Base-by-base conservation (phyloP, 2,113 vertebrate genomes). In the Apodemus speciosus region DNA sequence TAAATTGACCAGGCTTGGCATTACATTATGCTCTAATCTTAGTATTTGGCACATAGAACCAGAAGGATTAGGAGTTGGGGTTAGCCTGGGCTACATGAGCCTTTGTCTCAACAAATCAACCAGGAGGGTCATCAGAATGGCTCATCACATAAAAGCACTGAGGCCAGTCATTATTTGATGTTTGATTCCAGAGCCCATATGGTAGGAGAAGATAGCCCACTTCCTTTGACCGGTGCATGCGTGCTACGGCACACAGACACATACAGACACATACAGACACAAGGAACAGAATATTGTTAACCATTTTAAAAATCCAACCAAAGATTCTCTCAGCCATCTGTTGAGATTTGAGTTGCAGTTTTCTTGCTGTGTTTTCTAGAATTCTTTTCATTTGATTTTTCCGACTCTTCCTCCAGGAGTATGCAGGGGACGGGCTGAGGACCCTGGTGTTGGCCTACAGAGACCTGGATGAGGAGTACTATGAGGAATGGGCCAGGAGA, bases 361-460 rank as follows among this genome's bases (percentile, higher is more conserved):
- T 9, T 89, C 18, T 9, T 16, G 40, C 38, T 73, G 11, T 81
- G 64, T 49, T 79, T 49, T 53, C 46, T 60, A 9, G 30, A 46
- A 58, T 23, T 38, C 4, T 9, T 68, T 6, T 9, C 13, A 23
- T 58, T 16, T 89, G 56, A 56, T 25, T 4, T 30, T 80, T 79
- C 35, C 27, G 40, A 9, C 40, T 76, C 53, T 32, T 1, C 73
- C 89, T 30, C 76, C 94, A 99, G 98, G 98, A 98, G n/a, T 99
- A 98, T 0, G 98, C 99, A 0, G 98, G 97, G 0, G 98, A 99
- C 9, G 99, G 99, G 8, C 97, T 99, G 89, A 98, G 99, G 80
- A 99, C 99, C 0, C 96, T 99, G 89, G 98, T 98, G 0, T 96
- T 99, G 96, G 99, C 99, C 49, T 99, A 99, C 96, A 98, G 97